Percentiles rank a stretch among this genome's conserved stretches.
phyloP scores from a whole-genome alignment of 2,797 vertebrate species.

The Salarias fasciatus region DNA sequence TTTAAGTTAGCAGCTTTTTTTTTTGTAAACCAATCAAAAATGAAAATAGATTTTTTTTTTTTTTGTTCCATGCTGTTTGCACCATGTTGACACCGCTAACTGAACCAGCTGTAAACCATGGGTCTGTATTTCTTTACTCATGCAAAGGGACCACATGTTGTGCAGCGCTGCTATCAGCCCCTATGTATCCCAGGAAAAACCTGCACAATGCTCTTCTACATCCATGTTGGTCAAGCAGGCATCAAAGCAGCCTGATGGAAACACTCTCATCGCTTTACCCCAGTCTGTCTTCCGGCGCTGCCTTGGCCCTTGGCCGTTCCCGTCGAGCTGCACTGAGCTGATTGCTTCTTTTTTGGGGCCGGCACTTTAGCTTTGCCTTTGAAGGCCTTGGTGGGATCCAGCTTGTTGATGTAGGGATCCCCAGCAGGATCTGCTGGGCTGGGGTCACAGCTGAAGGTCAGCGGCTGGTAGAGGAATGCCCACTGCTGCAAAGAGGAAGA shows the following conservation, averaged over 20 bases:
- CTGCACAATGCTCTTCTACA: neutral
- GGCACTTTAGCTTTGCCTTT: slow-evolving; percentile 89
- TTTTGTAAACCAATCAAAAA: neutral
- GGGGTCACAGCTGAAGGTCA: slow-evolving; percentile 83
- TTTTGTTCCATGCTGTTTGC: neutral
- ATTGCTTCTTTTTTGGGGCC: slow-evolving; percentile 88
- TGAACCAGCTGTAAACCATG: neutral
- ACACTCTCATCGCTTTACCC: slow-evolving; percentile 68
- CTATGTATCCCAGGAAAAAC: slow-evolving; percentile 1
- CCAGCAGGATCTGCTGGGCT: slow-evolving; percentile 77
- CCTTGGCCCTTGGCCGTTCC: slow-evolving; percentile 65
- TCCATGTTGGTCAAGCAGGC: slow-evolving; percentile 6
- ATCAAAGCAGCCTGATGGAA: neutral
- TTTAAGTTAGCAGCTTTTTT: neutral
- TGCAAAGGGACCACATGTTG: slow-evolving; percentile 2
- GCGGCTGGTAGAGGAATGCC: slow-evolving; percentile 95
- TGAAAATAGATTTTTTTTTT: neutral
- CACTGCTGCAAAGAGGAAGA: slow-evolving; percentile 87
- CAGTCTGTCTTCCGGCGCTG: slow-evolving; percentile 62
- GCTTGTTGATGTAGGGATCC: slow-evolving; percentile 88
- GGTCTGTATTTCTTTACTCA: slow-evolving; percentile 6
- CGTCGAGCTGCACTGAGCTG: slow-evolving; percentile 68
- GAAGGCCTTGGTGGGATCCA: slow-evolving; percentile 93
- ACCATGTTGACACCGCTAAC: neutral
- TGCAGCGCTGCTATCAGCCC: neutral